These are phyloP conservation scores for Gambusia holbrooki DNA, from an alignment of 2,113 vertebrate genomes.

Conservation along the genomic window DNA sequence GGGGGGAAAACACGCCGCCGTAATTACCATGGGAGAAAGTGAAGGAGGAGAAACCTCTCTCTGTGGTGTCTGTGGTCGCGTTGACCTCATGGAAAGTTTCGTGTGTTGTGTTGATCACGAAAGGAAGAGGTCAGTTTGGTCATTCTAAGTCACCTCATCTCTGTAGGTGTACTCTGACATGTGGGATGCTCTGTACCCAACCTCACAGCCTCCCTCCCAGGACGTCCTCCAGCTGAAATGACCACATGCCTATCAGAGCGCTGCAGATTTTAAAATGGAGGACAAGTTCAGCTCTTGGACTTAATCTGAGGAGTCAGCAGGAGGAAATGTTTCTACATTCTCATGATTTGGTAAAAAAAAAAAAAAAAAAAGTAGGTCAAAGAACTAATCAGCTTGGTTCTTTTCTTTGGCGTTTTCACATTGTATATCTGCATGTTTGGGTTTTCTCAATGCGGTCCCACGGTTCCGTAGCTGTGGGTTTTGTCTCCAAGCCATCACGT, in stretches of 20 bases:
- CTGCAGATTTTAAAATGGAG: not conserved
- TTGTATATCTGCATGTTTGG: too few relatives aligned
- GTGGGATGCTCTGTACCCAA: constrained; percentile 16
- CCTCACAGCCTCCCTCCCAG: constrained; percentile 1
- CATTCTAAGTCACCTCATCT: constrained; percentile 45
- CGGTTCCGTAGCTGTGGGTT: too few relatives aligned
- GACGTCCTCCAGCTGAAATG: not conserved
- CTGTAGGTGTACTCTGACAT: constrained; percentile 34
- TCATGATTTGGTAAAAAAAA: not conserved
- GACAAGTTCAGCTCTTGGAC: not conserved
- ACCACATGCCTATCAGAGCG: not conserved
- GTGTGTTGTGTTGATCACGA: constrained; percentile 32
- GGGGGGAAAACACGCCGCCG: constrained; percentile 43
- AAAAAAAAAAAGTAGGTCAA: too few relatives aligned
- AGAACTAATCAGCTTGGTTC: not conserved
- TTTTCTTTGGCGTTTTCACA: too few relatives aligned
- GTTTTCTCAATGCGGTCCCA: too few relatives aligned
- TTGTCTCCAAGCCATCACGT: too few relatives aligned
- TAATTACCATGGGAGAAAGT: constrained; percentile 55
- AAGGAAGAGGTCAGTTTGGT: constrained; percentile 50
- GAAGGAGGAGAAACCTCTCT: constrained; percentile 18
- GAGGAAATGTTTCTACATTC: not conserved
- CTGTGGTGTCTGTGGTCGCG: constrained; percentile 44
- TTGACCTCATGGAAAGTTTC: constrained; percentile 56
- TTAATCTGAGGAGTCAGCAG: not conserved